phyloP scores from a whole-genome alignment of 2,888 invertebrate genomes.

The Drosophila dives region DNA sequence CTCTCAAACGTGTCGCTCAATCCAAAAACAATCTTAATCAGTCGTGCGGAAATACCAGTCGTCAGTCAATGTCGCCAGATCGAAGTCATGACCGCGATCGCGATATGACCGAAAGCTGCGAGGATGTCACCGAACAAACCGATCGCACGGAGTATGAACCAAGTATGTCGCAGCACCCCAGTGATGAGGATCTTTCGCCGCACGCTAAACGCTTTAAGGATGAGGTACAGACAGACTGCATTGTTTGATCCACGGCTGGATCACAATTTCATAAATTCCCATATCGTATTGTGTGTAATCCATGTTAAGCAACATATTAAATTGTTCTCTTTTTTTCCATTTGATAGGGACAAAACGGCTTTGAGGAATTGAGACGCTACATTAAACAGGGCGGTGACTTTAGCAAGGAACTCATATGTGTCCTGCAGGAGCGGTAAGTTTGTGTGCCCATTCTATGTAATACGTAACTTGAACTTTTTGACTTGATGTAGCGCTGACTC shows the following conservation, averaged over 20 bases:
- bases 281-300: too few species aligned
- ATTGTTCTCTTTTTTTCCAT: not conserved
- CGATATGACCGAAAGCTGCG: conserved; percentile 62
- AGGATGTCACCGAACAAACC: conserved; percentile 70
- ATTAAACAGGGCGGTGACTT: conserved; percentile 98
- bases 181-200: conserved; percentile 78
- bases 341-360: conserved; percentile 95
- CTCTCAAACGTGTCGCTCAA: conserved; percentile 81
- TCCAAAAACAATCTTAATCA: conserved; percentile 75
- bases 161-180: conserved; percentile 65
- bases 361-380: conserved; percentile 95
- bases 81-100: conserved; percentile 24
- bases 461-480: not conserved
- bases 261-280: not conserved
- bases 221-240: conserved; percentile 72
- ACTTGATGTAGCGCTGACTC: conserved; percentile 90
- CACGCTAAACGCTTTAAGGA: conserved; percentile 73
- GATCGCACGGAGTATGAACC: conserved; percentile 66
- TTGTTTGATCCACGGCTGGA: conserved; percentile 34
- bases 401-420: conserved; percentile 94
- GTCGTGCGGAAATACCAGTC: conserved; percentile 38
- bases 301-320: not conserved
- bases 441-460: not conserved
- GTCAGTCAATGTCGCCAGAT: conserved; percentile 63
- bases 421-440: conserved; percentile 95